Evolutionary conservation across 2,113 vertebrate species (phyloP).

Genomic region (Gracilinanus agilis): DNA sequence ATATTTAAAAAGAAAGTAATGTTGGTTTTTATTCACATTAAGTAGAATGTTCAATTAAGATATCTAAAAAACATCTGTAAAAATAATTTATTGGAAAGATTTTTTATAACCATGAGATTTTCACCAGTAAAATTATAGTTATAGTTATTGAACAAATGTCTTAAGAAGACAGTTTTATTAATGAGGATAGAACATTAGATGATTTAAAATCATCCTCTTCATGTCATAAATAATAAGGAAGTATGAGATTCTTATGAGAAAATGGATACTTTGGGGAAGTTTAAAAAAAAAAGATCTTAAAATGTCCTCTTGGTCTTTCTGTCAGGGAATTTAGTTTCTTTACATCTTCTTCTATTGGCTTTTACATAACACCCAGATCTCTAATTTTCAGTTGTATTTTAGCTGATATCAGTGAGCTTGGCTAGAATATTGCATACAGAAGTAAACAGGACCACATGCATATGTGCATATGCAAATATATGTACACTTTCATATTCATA

Average conservation of each 20-base stretch:
- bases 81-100: conserved; percentile 46
- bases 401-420: background rate
- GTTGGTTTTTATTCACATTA: conserved; percentile 54
- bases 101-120: conserved; percentile 51
- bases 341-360: background rate
- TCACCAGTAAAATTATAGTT: conserved; percentile 34
- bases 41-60: conserved; percentile 52
- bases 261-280: background rate
- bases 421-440: background rate
- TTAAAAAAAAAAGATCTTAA: background rate
- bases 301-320: background rate
- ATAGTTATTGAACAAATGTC: conserved; percentile 40
- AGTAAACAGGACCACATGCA: background rate
- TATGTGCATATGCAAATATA: background rate
- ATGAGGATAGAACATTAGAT: background rate
- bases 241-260: background rate
- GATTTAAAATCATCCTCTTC: conserved; percentile 11
- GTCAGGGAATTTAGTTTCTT: fast-evolving
- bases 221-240: background rate
- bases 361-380: background rate
- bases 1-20: background rate
- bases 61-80: conserved; percentile 29
- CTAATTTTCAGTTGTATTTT: background rate
- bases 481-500: background rate
- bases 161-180: conserved; percentile 48